Conservation (phyloP, 2,888 invertebrate genomes). For the Acronicta psi region DNA sequence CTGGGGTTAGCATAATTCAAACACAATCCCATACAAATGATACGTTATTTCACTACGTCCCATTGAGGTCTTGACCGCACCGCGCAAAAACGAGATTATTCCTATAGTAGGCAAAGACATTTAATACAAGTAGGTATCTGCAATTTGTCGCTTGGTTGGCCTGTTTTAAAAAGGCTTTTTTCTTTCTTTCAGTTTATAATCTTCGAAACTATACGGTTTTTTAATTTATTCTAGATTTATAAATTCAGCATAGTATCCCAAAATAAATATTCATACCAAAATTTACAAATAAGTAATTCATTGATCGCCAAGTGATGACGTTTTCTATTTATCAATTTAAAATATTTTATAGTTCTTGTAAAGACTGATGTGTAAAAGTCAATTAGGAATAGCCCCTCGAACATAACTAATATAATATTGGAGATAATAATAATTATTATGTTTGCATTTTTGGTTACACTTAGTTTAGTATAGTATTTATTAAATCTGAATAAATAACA, state of each 20-base stretch:
- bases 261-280: background rate
- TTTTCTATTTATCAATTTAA: constrained; percentile 41
- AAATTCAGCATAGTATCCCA: background rate
- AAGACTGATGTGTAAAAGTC: constrained; percentile 62
- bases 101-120: no score
- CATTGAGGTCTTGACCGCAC: no score
- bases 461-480: constrained; percentile 23
- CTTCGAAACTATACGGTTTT: no score
- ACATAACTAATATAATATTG: constrained; percentile 15
- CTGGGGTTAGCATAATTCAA: no score
- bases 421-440: constrained; percentile 3
- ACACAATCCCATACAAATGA: no score
- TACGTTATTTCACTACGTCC: no score
- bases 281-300: background rate
- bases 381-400: constrained; percentile 54
- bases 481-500: constrained; percentile 26
- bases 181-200: no score
- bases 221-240: no score
- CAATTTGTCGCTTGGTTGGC: no score
- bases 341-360: constrained; percentile 49
- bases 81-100: no score
- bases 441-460: constrained; percentile 20
- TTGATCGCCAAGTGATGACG: constrained; percentile 25
- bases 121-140: no score
- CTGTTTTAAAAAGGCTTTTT: no score